These are phyloP conservation scores for Bombycilla garrulus DNA, from an alignment of 2,113 vertebrate species.

Conservation along the genomic window DNA sequence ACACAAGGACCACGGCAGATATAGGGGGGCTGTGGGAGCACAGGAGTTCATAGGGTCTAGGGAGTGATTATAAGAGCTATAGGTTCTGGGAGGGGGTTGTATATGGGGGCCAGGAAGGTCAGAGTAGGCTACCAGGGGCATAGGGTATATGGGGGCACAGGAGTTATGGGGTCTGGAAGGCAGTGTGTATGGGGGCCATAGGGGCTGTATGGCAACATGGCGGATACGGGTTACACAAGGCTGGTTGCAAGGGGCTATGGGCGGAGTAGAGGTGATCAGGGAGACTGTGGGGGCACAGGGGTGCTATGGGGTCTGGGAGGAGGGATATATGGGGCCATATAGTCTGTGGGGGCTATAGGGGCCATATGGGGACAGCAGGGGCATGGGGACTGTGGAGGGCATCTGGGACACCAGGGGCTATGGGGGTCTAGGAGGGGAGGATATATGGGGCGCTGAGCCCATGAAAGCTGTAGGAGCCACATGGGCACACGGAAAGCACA, in stretches of 20 bases:
- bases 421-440: not conserved
- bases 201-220: not conserved
- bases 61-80: not conserved
- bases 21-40: not conserved
- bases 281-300: not conserved
- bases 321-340: not conserved
- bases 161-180: not conserved
- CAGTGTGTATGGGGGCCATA: not conserved
- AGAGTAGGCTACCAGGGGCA: not conserved
- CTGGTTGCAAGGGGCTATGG: not conserved
- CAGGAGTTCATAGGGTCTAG: not conserved
- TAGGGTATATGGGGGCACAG: not conserved
- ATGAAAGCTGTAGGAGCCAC: not conserved
- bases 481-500: not conserved
- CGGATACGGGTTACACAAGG: not conserved
- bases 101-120: not conserved
- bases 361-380: too few species aligned
- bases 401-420: not conserved
- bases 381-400: not conserved
- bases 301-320: not conserved
- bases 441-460: not conserved
- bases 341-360: not conserved
- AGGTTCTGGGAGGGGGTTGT: not conserved
- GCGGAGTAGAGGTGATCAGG: too few species aligned
- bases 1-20: not conserved